These are phyloP conservation scores for Leptestheria dahalacensis DNA, from an alignment of 1,140 invertebrate genomes.

Conservation along the genomic window DNA sequence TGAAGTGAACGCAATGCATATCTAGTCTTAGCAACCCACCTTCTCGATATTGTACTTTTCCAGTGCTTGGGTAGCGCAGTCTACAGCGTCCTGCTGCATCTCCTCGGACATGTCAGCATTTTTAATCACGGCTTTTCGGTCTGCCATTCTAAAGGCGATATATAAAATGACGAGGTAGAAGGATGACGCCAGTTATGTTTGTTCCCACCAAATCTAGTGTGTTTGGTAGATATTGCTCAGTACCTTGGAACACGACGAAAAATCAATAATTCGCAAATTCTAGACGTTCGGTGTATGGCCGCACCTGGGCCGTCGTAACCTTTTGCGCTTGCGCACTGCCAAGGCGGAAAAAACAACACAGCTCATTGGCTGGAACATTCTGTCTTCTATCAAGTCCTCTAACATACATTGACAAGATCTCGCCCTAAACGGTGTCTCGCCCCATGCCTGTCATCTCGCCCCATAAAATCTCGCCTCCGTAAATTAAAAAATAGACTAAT, in stretches of 20 bases:
- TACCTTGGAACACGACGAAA: not conserved
- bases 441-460: no score
- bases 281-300: not conserved
- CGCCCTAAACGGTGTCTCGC: no score
- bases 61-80: constrained; percentile 93
- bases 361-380: not conserved
- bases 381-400: not conserved
- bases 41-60: constrained; percentile 99
- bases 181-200: no score
- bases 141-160: constrained; percentile 77
- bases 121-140: constrained; percentile 98
- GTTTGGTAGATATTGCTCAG: not conserved
- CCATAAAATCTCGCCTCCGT: no score
- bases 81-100: constrained; percentile 99
- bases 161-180: no score
- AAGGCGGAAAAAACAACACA: no score
- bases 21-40: constrained; percentile 36
- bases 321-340: no score
- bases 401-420: no score
- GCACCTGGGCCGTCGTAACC: not conserved
- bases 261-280: not conserved
- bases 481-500: no score
- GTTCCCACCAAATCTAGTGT: no score
- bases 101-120: constrained; percentile 99
- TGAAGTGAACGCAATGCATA: not conserved